These are phyloP conservation scores for Oxycera nigricornis DNA, from an alignment of 2,888 invertebrate genomes.

Conservation along the genomic window DNA sequence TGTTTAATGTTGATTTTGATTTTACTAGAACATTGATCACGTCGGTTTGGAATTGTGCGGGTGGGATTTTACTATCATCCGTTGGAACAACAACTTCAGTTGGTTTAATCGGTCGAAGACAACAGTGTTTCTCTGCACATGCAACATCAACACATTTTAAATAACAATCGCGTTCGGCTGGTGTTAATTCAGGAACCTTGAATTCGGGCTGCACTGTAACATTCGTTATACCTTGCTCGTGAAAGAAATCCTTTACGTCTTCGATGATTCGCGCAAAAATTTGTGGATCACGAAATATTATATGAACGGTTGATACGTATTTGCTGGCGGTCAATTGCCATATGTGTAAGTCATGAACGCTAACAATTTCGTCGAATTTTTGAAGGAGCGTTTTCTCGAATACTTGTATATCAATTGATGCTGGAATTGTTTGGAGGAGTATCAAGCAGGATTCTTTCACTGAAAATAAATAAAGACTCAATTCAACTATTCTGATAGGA, in stretches of 20 bases:
- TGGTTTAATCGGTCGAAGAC: constrained; percentile 47
- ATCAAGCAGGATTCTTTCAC: constrained; percentile 90
- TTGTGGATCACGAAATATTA: constrained; percentile 73
- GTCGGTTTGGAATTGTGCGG: not conserved
- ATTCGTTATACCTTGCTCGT: constrained; percentile 80
- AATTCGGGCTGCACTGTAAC: constrained; percentile 92
- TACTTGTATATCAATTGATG: constrained; percentile 79
- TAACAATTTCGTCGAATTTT: constrained; percentile 74
- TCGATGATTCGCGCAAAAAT: constrained; percentile 67
- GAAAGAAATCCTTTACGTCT: constrained; percentile 76
- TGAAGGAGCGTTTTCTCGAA: constrained; percentile 70
- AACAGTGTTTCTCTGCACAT: constrained; percentile 62
- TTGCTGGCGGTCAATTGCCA: constrained; percentile 85
- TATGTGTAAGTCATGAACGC: constrained; percentile 87
- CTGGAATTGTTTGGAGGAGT: constrained; percentile 90
- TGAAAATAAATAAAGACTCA: constrained; percentile 60
- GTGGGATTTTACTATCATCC: not conserved
- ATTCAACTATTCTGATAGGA: not conserved
- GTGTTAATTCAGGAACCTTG: constrained; percentile 51
- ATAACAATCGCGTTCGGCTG: constrained; percentile 56
- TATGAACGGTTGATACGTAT: constrained; percentile 84
- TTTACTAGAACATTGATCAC: not conserved
- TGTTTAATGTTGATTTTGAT: constrained; percentile 4
- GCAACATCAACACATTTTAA: constrained; percentile 60
- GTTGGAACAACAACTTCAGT: not conserved